phyloP scores from a whole-genome alignment of 1,140 invertebrate genomes.

The Portunus trituberculatus region DNA sequence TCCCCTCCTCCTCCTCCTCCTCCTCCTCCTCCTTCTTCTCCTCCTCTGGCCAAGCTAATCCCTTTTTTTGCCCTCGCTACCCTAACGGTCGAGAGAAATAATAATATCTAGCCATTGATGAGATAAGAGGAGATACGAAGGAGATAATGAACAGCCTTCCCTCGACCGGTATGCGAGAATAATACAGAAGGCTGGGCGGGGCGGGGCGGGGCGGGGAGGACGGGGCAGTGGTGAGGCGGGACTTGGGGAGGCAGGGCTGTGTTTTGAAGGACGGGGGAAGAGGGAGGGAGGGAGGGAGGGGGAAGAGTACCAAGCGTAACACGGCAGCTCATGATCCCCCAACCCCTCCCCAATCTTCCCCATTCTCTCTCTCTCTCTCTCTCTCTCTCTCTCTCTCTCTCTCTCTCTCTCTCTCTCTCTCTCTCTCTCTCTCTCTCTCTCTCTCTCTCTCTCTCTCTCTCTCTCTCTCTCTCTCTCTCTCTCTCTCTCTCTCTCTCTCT shows the following conservation, averaged over 20 bases:
- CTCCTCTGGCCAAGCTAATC: conserved; percentile 44
- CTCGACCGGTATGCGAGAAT: neutral
- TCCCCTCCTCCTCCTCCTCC: neutral
- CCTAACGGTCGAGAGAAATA: conserved; percentile 58
- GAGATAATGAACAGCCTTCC: neutral
- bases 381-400: conserved; percentile 48
- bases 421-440: neutral
- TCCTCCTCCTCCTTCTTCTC: conserved; percentile 23
- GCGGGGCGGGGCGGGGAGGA: neutral
- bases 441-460: neutral
- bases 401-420: conserved; percentile 40
- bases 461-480: neutral
- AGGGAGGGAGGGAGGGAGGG: neutral
- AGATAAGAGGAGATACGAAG: conserved; percentile 48
- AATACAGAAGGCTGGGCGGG: neutral
- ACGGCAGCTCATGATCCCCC: conserved; percentile 1
- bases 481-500: conserved; percentile 15
- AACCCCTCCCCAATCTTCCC: neutral
- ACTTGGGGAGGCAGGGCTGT: neutral
- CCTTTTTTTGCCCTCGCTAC: conserved; percentile 44
- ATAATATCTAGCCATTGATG: conserved; percentile 59
- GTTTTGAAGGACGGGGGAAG: neutral
- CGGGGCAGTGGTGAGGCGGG: neutral
- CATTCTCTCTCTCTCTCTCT: neutral
- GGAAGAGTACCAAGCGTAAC: neutral